A percentile compares a stretch with the other conserved stretches of the same genome.
Conservation (phyloP, 1,140 invertebrate species). For the Pachyrhynchus sulphureomaculatus region DNA sequence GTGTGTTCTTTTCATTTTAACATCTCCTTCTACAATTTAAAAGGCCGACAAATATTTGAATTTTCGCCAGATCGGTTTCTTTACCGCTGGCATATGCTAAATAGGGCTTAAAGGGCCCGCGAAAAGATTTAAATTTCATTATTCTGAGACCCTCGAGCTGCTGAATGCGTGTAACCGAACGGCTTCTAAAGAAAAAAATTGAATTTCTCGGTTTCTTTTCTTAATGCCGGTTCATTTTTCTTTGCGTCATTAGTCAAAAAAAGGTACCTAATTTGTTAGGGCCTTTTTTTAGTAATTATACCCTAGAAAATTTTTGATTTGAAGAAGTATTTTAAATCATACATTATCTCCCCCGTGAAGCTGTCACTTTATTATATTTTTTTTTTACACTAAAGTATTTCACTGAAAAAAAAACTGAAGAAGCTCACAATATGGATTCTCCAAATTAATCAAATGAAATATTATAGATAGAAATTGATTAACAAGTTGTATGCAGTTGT, state of each 20-base stretch:
- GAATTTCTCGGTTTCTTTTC: not conserved
- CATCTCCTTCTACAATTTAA: slow-evolving; percentile 30
- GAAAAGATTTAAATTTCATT: slow-evolving; percentile 24
- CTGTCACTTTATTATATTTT: no score
- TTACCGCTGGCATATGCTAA: slow-evolving; percentile 36
- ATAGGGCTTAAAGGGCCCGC: slow-evolving; percentile 11
- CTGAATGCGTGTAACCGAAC: not conserved
- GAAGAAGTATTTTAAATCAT: no score
- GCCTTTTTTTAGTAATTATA: no score
- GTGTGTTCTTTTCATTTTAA: slow-evolving; percentile 24
- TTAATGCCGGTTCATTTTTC: slow-evolving; percentile 4
- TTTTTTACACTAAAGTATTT: no score
- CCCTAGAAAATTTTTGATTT: no score
- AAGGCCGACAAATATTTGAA: slow-evolving; percentile 38
- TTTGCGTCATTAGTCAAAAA: slow-evolving; percentile 3
- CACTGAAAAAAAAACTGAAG: no score
- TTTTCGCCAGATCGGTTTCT: slow-evolving; percentile 30
- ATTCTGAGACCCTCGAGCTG: not conserved
- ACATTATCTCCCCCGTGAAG: no score
- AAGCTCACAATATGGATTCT: no score
- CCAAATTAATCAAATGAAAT: no score
- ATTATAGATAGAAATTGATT: no score
- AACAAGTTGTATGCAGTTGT: no score
- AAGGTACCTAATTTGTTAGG: no score
- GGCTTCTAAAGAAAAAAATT: slow-evolving; percentile 1